Percentiles rank a stretch among this genome's conserved stretches.
These are phyloP conservation scores for Maniola hyperantus DNA, from an alignment of 2,888 invertebrate species.

Conservation along the genomic window DNA sequence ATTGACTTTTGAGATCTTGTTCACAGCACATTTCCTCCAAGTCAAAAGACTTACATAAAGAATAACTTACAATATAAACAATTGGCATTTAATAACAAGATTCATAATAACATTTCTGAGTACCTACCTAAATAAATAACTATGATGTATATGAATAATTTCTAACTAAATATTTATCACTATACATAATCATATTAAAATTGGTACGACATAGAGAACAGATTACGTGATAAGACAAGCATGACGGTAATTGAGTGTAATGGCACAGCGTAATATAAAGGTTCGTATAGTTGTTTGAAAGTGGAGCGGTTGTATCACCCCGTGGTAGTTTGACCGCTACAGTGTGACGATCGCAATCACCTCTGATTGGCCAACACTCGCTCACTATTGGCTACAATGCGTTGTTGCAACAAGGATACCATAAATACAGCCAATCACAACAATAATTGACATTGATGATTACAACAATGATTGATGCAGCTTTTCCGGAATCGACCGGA, in stretches of 20 bases:
- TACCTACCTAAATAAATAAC: constrained; percentile 6
- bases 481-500: no score
- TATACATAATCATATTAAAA: not conserved
- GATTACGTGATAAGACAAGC: constrained; percentile 2
- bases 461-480: no score
- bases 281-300: not conserved
- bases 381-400: no score
- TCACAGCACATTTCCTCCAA: constrained; percentile 62
- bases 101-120: constrained; percentile 16
- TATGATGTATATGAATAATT: constrained; percentile 8
- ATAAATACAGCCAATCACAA: no score
- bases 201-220: constrained; percentile 8
- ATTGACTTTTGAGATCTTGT: constrained; percentile 65
- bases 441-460: no score
- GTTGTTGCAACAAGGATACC: no score
- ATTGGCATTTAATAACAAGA: constrained; percentile 16
- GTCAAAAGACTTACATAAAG: constrained; percentile 28
- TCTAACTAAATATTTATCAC: not conserved
- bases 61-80: constrained; percentile 27
- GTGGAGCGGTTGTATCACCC: no score
- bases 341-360: no score
- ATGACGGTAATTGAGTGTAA: not conserved
- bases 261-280: constrained; percentile 11
- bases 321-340: no score
- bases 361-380: no score